A percentile compares a stretch with the other conserved stretches of the same genome.
Conservation (phyloP, 2,797 vertebrate genomes). For the Cirrhinus molitorella region DNA sequence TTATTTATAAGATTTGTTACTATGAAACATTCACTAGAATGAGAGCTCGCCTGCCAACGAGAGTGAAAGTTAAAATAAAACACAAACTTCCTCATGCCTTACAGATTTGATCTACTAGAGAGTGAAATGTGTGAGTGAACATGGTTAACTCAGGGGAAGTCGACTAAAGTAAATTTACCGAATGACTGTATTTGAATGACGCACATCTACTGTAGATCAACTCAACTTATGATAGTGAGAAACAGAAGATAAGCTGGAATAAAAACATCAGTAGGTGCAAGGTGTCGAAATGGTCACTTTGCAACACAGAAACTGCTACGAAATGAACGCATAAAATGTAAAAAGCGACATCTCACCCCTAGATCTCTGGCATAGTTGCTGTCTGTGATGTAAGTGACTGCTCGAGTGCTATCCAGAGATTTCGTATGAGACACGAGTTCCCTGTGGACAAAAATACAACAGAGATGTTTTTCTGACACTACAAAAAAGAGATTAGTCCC, state of each 20-base stretch:
- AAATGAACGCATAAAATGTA: neutral
- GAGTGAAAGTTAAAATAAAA: neutral
- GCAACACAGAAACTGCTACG: neutral
- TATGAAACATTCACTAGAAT: neutral
- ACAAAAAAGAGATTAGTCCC: neutral
- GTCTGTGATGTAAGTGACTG: conserved; percentile 88
- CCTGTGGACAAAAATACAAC: conserved; percentile 72
- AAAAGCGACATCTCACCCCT: conserved; percentile 83
- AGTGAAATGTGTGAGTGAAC: neutral
- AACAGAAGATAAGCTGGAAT: neutral
- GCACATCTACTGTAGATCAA: neutral
- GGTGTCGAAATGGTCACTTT: neutral
- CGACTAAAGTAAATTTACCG: neutral
- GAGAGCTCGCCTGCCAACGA: neutral
- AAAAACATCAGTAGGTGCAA: neutral
- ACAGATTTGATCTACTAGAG: neutral
- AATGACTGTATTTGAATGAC: neutral
- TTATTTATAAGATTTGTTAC: neutral
- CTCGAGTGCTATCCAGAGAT: conserved; percentile 85
- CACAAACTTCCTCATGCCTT: too few relatives aligned
- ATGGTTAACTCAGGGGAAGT: neutral
- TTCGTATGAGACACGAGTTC: conserved; percentile 88
- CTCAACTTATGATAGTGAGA: neutral
- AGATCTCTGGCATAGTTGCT: conserved; percentile 82
- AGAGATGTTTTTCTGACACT: neutral